Percentiles rank a stretch among this genome's conserved stretches.
These are phyloP conservation scores for Gopherus flavomarginatus DNA, from an alignment of 2,113 vertebrate species.

Conservation along the genomic window DNA sequence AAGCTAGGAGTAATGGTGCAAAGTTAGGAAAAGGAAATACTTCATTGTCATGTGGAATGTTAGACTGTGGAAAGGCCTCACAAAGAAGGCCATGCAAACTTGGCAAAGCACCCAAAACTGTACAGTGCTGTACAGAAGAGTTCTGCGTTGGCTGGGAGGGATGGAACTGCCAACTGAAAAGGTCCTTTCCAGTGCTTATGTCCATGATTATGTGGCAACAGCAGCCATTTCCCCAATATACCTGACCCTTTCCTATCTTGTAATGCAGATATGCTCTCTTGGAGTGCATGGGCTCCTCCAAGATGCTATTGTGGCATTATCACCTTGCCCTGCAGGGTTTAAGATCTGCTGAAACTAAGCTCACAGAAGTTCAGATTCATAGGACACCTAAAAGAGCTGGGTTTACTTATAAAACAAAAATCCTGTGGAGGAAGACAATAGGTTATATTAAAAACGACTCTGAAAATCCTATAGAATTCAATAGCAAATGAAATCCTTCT, in stretches of 20 bases:
- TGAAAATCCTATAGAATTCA: neutral
- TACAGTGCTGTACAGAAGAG: neutral
- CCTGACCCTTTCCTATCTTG: neutral
- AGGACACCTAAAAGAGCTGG: neutral
- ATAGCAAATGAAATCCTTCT: neutral
- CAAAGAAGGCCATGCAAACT: neutral
- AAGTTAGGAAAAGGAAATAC: neutral
- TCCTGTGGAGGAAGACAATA: neutral
- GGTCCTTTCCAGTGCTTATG: neutral
- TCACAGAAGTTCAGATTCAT: neutral
- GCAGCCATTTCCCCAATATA: neutral
- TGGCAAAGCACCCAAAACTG: neutral
- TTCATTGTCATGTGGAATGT: neutral
- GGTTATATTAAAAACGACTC: neutral
- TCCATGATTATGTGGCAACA: neutral
- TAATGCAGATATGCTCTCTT: neutral
- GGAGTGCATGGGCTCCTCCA: neutral
- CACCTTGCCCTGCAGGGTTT: neutral
- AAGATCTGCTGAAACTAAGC: rapidly evolving
- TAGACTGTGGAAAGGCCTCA: neutral
- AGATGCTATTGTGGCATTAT: neutral
- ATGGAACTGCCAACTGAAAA: too few species aligned
- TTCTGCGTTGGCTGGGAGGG: neutral
- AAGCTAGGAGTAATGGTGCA: neutral
- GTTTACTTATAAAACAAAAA: neutral